Conservation (phyloP, 2,888 invertebrate genomes). For the Drosophila anceps region DNA sequence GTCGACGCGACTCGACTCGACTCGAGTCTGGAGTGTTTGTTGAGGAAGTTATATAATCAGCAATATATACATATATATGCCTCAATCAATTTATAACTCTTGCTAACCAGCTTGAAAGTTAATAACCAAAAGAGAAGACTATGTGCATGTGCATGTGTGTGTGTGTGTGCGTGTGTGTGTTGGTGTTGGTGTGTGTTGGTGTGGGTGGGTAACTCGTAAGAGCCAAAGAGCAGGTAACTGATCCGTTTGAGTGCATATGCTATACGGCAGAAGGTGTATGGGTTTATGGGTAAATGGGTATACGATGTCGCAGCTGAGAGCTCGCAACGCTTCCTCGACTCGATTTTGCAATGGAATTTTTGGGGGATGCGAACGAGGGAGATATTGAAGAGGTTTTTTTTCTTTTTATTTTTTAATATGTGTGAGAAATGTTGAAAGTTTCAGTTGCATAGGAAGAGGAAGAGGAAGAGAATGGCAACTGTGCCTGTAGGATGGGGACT, state of each 20-base stretch:
- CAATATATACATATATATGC: constrained; percentile 40
- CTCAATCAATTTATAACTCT: constrained; percentile 78
- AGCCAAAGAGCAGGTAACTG: constrained; percentile 59
- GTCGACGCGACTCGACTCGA: constrained; percentile 18
- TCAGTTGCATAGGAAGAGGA: background rate
- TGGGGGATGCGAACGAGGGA: background rate
- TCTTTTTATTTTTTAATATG: too few species aligned
- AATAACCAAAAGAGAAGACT: constrained; percentile 60
- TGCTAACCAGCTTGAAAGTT: constrained; percentile 68
- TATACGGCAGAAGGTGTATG: constrained; percentile 15
- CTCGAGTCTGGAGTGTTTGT: constrained; percentile 45
- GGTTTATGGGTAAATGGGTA: background rate
- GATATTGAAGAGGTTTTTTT: background rate
- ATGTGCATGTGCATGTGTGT: constrained; percentile 24
- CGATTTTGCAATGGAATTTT: constrained; percentile 20
- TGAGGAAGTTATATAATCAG: constrained; percentile 78
- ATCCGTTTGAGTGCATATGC: constrained; percentile 65
- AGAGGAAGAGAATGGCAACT: too few species aligned
- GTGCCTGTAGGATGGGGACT: background rate
- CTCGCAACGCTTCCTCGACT: constrained; percentile 61
- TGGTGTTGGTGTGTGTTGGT: constrained; percentile 36
- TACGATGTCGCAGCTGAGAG: constrained; percentile 38
- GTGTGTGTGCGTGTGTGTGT: constrained; percentile 38
- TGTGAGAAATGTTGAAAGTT: constrained; percentile 37
- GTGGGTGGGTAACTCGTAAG: constrained; percentile 40